phyloP scores from a whole-genome alignment of 1,140 invertebrate species.

The Drosophila pallidifrons region DNA sequence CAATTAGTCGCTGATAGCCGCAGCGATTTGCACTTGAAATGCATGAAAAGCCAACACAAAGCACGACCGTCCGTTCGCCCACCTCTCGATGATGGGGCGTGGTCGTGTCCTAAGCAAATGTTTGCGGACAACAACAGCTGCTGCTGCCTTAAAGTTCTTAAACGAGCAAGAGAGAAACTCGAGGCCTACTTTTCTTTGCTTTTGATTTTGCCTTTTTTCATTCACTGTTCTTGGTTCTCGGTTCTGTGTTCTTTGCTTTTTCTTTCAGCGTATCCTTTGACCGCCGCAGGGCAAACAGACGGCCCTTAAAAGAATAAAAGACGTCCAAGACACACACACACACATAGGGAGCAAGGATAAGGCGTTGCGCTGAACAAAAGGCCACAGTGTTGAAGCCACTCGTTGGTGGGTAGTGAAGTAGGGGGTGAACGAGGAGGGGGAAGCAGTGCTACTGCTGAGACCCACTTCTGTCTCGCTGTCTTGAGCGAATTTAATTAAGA shows the following conservation, averaged over 20 bases:
- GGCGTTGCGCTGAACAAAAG: conserved; percentile 58
- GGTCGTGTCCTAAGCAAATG: conserved; percentile 68
- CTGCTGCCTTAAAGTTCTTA: conserved; percentile 43
- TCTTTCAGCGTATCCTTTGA: conserved; percentile 61
- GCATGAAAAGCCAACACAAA: conserved; percentile 62
- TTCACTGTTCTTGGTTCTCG: too few relatives aligned
- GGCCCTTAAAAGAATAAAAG: conserved; percentile 30
- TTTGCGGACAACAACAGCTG: conserved; percentile 55
- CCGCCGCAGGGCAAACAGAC: conserved; percentile 70
- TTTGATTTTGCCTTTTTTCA: background rate
- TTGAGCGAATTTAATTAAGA: conserved; percentile 79
- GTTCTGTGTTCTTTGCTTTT: conserved; percentile 1
- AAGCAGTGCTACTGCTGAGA: too few relatives aligned
- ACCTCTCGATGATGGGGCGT: conserved; percentile 24
- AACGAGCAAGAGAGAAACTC: background rate
- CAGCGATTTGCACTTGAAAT: conserved; percentile 75
- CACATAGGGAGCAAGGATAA: conserved; percentile 63
- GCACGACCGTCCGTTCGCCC: background rate
- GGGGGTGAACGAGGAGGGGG: too few relatives aligned
- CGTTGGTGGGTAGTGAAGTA: too few relatives aligned
- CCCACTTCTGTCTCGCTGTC: conserved; percentile 53
- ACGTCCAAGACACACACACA: conserved; percentile 47
- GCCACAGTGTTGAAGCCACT: conserved; percentile 43
- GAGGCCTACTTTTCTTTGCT: conserved; percentile 30
- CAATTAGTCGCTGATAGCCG: conserved; percentile 78